A percentile compares a stretch with the other conserved stretches of the same genome.
Evolutionary conservation across 2,888 invertebrate genomes (phyloP).

Genomic region (Andrena dorsata): DNA sequence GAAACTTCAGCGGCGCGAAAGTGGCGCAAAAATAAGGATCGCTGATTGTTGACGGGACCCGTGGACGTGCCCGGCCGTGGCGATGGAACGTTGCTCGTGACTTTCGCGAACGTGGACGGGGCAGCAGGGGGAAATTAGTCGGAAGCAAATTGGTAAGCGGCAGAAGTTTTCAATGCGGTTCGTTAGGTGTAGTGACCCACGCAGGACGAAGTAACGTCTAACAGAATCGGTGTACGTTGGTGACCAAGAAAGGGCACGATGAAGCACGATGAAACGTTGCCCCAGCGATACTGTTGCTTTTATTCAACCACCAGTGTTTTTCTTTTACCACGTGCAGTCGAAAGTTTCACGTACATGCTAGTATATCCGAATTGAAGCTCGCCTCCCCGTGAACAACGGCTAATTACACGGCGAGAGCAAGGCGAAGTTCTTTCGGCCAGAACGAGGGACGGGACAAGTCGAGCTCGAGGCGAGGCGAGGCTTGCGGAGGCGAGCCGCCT

Average conservation of each 20-base stretch:
- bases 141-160: constrained; percentile 32
- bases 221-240: not conserved
- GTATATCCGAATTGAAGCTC: constrained; percentile 4
- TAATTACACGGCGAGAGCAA: constrained; percentile 44
- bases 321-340: no score
- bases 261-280: not conserved
- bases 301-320: no score
- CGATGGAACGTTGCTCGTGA: not conserved
- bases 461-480: constrained; percentile 34
- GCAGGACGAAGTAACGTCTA: not conserved
- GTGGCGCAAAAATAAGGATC: not conserved
- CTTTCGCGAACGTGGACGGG: not conserved
- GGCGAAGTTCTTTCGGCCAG: constrained; percentile 62
- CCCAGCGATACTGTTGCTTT: no score
- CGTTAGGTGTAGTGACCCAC: constrained; percentile 30
- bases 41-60: not conserved
- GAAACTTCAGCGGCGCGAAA: not conserved
- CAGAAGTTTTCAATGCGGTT: constrained; percentile 47
- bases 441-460: constrained; percentile 51
- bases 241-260: not conserved
- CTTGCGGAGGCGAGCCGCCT: constrained; percentile 7
- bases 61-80: not conserved
- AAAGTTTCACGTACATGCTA: no score
- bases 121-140: constrained; percentile 35
- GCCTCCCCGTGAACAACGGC: constrained; percentile 24